Base-by-base conservation (phyloP, 1,140 invertebrate species). In the Aphaenogaster ashmeadi region DNA sequence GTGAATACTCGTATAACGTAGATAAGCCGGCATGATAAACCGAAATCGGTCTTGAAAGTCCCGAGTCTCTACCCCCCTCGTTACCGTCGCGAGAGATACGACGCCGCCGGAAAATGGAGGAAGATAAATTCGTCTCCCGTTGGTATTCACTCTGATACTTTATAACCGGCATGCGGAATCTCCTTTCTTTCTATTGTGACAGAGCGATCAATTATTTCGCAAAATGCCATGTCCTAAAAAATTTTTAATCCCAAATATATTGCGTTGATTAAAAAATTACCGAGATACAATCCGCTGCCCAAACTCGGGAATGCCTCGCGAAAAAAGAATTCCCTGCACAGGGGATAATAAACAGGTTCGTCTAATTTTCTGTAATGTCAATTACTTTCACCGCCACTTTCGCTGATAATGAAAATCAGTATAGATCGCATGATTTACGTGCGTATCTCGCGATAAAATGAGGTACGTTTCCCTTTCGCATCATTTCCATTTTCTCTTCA, bases 1-100 rank as follows among this genome's bases (percentile, higher is more conserved):
- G 91, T 93, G 90, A 93, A 94, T 94, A 94, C 93, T 92, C 92
- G 87, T 90, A 85, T 64, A 69, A 87, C 69, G 66, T 27, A 87
- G 91, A 94, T 94, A 93, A 87, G 92, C 71, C 78, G 41, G 36
- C 33, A 60, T 87, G 89, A 92, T 92, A 92, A 92, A 77, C 52
- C 83, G 89, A 89, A 88, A 92, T 92, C 87, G 90, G 87, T 86
- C 83, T 84, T 66, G 78, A 66, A 84, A 89, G 88, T 77, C 58
- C 83, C n/a, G 71, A 78, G 36, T 38, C 52, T 52, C 83, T 58
- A 56, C 64, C 36, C 64, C 79, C 89, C 86, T 83, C 86, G 86
- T 91, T 90, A 88, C 84, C 58, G 44, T 64, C 78, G 54, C 58
- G 44, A 47, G 36, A 84, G 89, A 90, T 91, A 91, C 86, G 81